Conservation (phyloP, 2,113 vertebrate species). For the Elephas maximus region DNA sequence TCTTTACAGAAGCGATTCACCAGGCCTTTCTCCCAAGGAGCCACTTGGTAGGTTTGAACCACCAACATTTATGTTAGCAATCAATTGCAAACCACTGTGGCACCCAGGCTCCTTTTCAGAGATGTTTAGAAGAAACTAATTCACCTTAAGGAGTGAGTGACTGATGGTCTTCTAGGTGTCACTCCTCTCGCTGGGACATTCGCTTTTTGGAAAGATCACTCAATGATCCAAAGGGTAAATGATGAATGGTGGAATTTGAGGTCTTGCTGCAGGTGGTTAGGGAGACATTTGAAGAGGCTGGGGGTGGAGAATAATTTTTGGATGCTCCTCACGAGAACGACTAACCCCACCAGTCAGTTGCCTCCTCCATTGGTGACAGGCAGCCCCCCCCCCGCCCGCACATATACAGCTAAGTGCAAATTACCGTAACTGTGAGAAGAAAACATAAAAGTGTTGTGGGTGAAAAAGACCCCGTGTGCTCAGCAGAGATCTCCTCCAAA, state of each 20-base stretch:
- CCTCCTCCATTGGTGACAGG: not conserved
- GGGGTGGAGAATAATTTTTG: not conserved
- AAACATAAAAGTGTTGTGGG: not conserved
- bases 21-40: not conserved
- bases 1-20: not conserved
- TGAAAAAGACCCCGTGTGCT: not conserved
- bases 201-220: not conserved
- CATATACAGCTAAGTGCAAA: not conserved
- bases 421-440: conserved; percentile 9
- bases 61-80: not conserved
- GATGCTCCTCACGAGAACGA: not conserved
- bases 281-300: not conserved
- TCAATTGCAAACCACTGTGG: not conserved
- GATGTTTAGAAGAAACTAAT: not conserved
- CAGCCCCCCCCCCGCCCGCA: not conserved
- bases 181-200: not conserved
- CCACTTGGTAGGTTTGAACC: not conserved
- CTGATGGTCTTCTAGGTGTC: not conserved
- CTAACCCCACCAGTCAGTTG: not conserved
- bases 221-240: not conserved
- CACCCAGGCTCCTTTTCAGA: not conserved
- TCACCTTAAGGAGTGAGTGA: not conserved
- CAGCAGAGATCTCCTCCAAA: not conserved
- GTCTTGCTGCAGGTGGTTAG: not conserved
- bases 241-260: not conserved